Conservation (phyloP, 2,888 invertebrate species). For the Brenthis daphne region DNA sequence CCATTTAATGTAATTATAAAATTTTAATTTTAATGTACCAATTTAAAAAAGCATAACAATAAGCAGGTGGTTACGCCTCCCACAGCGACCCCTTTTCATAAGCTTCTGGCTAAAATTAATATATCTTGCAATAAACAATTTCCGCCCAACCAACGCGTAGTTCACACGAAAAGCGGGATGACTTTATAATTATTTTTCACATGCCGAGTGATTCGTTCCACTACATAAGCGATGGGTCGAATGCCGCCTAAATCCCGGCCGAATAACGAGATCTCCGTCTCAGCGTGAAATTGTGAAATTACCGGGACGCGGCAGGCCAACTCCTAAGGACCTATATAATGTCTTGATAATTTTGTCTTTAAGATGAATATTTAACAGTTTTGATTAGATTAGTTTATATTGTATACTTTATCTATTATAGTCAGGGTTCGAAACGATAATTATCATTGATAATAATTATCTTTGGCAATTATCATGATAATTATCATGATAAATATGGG, state of each 20-base stretch:
- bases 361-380: constrained; percentile 17
- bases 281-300: constrained; percentile 79
- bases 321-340: constrained; percentile 43
- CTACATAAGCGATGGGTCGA: constrained; percentile 70
- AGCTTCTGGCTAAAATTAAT: constrained; percentile 25
- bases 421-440: too few species aligned
- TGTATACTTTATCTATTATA: neutral
- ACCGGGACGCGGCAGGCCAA: constrained; percentile 57
- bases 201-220: constrained; percentile 73
- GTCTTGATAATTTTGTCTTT: constrained; percentile 41
- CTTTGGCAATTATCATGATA: too few species aligned
- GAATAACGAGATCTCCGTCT: constrained; percentile 73
- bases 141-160: constrained; percentile 51
- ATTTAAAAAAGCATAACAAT: constrained; percentile 11
- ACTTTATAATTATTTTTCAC: constrained; percentile 75
- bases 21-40: neutral
- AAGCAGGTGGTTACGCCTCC: constrained; percentile 35
- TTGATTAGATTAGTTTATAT: neutral
- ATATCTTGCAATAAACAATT: constrained; percentile 54
- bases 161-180: constrained; percentile 71
- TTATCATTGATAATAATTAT: too few species aligned
- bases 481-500: too few species aligned
- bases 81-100: constrained; percentile 33
- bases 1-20: too few species aligned
- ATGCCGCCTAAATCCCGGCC: constrained; percentile 62